Base-by-base conservation (phyloP, 2,888 invertebrate species). In the Euzetes globulus region DNA sequence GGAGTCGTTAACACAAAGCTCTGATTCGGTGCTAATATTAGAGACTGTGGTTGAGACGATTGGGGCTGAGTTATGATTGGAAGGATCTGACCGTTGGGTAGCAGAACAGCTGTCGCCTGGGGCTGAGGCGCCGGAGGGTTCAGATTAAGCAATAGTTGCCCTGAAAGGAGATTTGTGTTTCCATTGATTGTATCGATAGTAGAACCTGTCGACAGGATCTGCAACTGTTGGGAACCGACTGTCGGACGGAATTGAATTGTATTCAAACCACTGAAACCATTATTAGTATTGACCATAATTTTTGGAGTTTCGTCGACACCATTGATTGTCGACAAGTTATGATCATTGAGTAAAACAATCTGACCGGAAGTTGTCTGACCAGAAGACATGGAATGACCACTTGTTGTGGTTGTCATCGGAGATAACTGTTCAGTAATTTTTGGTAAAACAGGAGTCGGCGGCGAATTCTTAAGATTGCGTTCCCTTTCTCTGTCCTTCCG, bases 21-120 rank as follows among this genome's bases (percentile, higher is more conserved):
- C 11, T 70, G n/a, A 45, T 58, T 63, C 15, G 70, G 58, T 70
- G 74, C 47, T 19, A 55, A 74, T 7, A 75, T 33, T 0, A 65
- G 60, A 37, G 72, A 47, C 17, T 70, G 70, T 41, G 41, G 41
- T 47, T 45, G 70, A 4, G 70, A 13, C 11, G 45, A 77, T 45
- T 81, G 80, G 15, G 83, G 82, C 76, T 83, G 82, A 7, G 82
- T 82, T 17, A 83, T 83, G 50, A 83, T 83, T 4, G 83, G 83
- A 55, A 83, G 81, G 7, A 83, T 81, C 73, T 83, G 83, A 52
- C 83, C 83, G 77, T 82, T 82, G 11, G 83, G 83, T 72, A 83
- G 78, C 13, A 83, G 79, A 25, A 83, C 79, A 29, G 83, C 83
- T 25, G 82, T 81, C 13, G 83, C 82, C 45, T 82, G 79, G 76